phyloP scores from a whole-genome alignment of 2,113 vertebrate genomes.

The Taxidea taxus region DNA sequence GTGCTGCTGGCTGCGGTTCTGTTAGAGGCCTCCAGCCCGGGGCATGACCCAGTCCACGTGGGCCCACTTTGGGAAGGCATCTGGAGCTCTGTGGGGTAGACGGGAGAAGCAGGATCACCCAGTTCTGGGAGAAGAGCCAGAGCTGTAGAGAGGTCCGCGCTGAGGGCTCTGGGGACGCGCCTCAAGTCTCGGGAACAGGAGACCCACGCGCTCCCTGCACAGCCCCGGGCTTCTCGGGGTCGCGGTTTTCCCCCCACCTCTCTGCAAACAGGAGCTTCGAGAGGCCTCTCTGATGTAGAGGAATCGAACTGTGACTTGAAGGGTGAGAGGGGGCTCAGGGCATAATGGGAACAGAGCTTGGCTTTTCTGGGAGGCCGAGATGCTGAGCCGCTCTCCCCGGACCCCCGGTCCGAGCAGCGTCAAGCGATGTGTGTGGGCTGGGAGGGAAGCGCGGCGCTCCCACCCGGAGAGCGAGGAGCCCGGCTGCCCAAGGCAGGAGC shows the following conservation, averaged over 20 bases:
- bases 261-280: not conserved
- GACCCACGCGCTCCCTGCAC: not conserved
- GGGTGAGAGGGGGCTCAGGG: not conserved
- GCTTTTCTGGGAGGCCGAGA: not conserved
- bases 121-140: not conserved
- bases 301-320: not conserved
- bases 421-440: not conserved
- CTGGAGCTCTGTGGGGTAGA: not conserved
- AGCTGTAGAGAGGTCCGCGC: not conserved
- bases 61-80: not conserved
- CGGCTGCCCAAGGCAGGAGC: not conserved
- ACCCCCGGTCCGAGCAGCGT: not conserved
- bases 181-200: not conserved
- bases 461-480: not conserved
- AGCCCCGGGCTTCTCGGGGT: not conserved
- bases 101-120: not conserved
- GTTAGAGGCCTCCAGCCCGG: not conserved
- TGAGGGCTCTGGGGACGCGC: not conserved
- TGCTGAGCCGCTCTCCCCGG: not conserved
- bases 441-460: not conserved
- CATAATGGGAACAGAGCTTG: not conserved
- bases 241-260: rapidly evolving
- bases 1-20: too few species aligned
- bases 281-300: too few species aligned
- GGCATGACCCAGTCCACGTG: not conserved